Conservation (phyloP, 1,140 invertebrate genomes). For the Bemisia tabaci region DNA sequence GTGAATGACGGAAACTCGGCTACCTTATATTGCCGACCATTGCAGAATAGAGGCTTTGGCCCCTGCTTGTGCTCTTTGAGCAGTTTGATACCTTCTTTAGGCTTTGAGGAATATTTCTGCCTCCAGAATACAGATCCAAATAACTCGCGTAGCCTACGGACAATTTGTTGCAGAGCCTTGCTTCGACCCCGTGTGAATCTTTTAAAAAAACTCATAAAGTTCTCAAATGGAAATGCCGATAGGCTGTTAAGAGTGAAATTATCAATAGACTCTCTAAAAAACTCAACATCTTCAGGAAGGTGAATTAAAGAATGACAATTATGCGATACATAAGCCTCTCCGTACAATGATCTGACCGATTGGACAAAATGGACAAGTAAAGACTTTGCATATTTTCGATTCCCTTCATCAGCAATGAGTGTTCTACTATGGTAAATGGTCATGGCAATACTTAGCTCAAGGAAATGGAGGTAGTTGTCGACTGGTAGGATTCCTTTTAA, state of each 20-base stretch:
- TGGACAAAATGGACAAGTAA: conserved; percentile 12
- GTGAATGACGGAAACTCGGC: neutral
- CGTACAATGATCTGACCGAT: conserved; percentile 10
- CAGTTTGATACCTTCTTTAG: neutral
- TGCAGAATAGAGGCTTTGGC: neutral
- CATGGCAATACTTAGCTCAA: conserved; percentile 9
- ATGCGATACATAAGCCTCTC: conserved; percentile 19
- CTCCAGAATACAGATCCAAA: neutral
- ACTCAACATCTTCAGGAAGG: conserved; percentile 29
- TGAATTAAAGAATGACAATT: conserved; percentile 27
- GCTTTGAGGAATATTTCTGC: neutral
- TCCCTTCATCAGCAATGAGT: neutral
- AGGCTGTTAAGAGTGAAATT: conserved; percentile 17
- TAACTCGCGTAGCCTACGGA: conserved; percentile 17
- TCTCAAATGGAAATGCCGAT: conserved; percentile 33
- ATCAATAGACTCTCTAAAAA: conserved; percentile 28
- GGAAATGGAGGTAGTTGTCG: conserved; percentile 10
- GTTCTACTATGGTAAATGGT: conserved; percentile 10
- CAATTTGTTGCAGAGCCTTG: conserved; percentile 24
- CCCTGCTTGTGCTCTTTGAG: neutral
- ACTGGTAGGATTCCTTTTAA: conserved; percentile 17
- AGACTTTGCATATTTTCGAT: conserved; percentile 3
- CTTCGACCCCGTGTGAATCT: conserved; percentile 18
- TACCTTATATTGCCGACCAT: conserved; percentile 3
- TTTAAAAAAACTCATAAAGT: conserved; percentile 28